These are phyloP conservation scores for Tineola bisselliella DNA, from an alignment of 2,888 invertebrate species.

Conservation along the genomic window DNA sequence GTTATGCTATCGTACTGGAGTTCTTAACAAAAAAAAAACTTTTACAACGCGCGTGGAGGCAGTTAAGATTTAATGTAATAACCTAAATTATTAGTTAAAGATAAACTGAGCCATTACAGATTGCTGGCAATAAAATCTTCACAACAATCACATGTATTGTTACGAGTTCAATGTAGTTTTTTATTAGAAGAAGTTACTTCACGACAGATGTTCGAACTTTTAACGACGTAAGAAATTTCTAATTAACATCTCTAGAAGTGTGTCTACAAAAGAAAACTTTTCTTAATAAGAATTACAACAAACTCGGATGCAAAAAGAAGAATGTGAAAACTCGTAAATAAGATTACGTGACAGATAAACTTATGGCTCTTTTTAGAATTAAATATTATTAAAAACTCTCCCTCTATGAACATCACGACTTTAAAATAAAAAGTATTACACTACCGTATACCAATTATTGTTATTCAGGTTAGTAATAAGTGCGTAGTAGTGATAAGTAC, in stretches of 20 bases:
- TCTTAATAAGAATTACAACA: constrained; percentile 9
- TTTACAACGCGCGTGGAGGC: too few relatives aligned
- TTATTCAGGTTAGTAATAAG: too few relatives aligned
- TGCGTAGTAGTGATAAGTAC: too few relatives aligned
- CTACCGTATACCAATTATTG: too few relatives aligned
- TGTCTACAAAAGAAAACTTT: constrained; percentile 9
- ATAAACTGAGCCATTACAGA: background rate
- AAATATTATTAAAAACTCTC: constrained; percentile 28
- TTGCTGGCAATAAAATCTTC: background rate
- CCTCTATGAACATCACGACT: constrained; percentile 29
- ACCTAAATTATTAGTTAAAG: background rate
- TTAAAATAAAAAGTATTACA: constrained; percentile 36
- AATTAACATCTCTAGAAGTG: constrained; percentile 9
- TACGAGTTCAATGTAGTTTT: background rate
- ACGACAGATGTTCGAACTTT: constrained; percentile 2
- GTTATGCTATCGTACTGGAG: too few relatives aligned
- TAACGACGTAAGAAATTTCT: constrained; percentile 7
- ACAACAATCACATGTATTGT: background rate
- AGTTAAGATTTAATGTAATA: background rate
- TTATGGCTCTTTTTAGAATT: constrained; percentile 27
- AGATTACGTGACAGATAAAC: constrained; percentile 31
- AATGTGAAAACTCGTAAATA: constrained; percentile 25
- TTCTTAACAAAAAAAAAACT: too few relatives aligned
- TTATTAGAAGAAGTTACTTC: background rate
- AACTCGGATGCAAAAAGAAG: constrained; percentile 11